Evolutionary conservation across 1,140 invertebrate genomes (phyloP), one percentile per base, ranked within the genome.

Genomic region (Mizuhopecten yessoensis): DNA sequence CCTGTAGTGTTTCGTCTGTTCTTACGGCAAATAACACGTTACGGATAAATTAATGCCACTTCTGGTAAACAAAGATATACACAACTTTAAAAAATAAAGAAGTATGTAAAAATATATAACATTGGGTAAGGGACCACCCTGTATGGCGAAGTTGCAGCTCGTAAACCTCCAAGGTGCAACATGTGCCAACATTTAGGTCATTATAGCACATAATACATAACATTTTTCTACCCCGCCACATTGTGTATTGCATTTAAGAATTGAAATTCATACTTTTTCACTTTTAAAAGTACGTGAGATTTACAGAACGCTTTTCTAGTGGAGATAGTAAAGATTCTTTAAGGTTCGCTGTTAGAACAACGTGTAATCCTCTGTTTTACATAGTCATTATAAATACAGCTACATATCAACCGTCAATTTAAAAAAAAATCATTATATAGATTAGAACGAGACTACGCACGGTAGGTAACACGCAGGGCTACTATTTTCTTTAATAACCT

Each of bases 1-100:
- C 15, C 20, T 75, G 57, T 75, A 75, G 57, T n/a, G 57, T n/a
- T n/a, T n/a, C 57, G 57, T 75, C 57, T 75, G 57, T 75, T 75
- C n/a, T 49, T 49, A 49, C 5, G 45, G 45, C 11, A 49, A 49
- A 49, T 49, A 49, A 49, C 45, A 49, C 45, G 45, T 2, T 49
- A 49, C 13, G 45, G 15, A 49, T 75, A 29, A 29, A 75, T 75
- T 23, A 75, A 75, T 75, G 57, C 23, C 57, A 75, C n/a, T 75
- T 20, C 9, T 2, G 57, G 57, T 75, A 75, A 75, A 75, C 57
- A 7, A 75, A 75, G 57, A 75, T 29, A 75, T 29, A 75, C 23
- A 75, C 57, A 75, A 29, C 57, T 75, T 49, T 17, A 75, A 9
- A 13, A 75, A 75, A 75, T 75, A 75, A 29, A 75, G n/a, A 75